Evolutionary conservation across 2,113 vertebrate species (phyloP), one percentile per base, ranked within the genome.

Genomic region (Microtus oregoni): DNA sequence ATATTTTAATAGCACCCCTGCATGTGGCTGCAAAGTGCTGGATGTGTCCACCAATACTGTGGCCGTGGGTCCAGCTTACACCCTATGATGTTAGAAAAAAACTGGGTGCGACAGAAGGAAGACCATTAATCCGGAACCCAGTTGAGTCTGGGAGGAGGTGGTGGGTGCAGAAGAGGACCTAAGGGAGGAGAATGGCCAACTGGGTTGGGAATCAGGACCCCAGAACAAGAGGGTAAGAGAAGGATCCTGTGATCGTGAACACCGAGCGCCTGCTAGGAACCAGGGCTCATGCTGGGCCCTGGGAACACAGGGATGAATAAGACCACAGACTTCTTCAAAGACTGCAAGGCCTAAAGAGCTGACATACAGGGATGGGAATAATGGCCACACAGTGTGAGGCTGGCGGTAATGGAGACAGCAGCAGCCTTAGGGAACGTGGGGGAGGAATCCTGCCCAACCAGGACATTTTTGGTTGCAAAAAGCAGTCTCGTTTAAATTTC

Each of bases 161-260:
- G 22, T 17, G 24, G 58, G 55, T 72, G 68, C 22, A 38, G 15
- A 70, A 88, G 86, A 86, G 92, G 70, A 47, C 44, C 86, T 11
- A 30, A 67, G 55, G 58, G 58, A 86, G 20, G 52, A 52, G 65
- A 79, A 35, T 0, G 2, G 88, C 79, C 87, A 94, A 24, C 41
- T 13, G 61, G 86, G 68, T 14, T 41, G 87, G 61, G 61, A 78
- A 90, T 87, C 86, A 35, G 88, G 61, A 68, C 86, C 92, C 52
- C 7, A 30, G 52, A 52, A 88, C 81, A 87, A 63, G 75, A 81
- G 35, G 12, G 35, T 63, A 73, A 88, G 79, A 47, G 88, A 85
- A 96, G 77, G 47, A 81, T 85, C 19, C 92, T 68, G 91, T 13
- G 20, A 89, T 97, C 97, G 92, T 96, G 86, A 95, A 97, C 91